Percentiles rank a stretch among this genome's conserved stretches.
Conservation (phyloP, 2,113 vertebrate species). For the Smithornis capensis region DNA sequence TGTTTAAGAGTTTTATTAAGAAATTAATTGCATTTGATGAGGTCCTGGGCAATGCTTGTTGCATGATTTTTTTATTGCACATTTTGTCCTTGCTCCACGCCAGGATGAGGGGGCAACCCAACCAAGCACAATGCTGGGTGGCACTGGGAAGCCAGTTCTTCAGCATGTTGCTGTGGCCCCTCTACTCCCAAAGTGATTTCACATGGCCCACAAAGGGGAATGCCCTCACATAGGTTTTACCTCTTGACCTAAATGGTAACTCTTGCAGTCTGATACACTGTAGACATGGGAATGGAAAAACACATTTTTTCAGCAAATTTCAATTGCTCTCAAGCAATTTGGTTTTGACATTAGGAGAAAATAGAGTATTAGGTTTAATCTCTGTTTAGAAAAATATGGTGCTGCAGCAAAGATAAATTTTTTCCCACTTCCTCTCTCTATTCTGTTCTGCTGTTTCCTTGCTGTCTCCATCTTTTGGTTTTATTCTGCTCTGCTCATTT, state of each 20-base stretch:
- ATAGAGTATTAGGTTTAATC: not conserved
- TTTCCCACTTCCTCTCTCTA: not conserved
- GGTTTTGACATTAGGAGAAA: not conserved
- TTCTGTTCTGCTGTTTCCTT: not conserved
- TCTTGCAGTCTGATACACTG: not conserved
- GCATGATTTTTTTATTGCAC: not conserved
- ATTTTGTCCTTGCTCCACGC: not conserved
- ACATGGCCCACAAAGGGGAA: accelerated
- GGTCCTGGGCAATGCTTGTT: not conserved
- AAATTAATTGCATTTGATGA: not conserved
- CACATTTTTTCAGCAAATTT: not conserved
- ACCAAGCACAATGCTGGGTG: accelerated
- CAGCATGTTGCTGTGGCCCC: not conserved
- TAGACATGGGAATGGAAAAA: not conserved
- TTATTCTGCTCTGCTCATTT: not conserved
- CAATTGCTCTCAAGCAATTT: not conserved
- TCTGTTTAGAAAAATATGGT: not conserved
- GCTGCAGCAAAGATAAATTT: not conserved
- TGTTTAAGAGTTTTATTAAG: not conserved
- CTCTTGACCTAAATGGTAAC: not conserved
- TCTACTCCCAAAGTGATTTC: accelerated
- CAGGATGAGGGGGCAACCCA: not conserved
- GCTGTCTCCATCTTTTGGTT: not conserved
- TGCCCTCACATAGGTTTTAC: not conserved
- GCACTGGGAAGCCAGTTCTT: not conserved